Conservation (phyloP, 1,140 invertebrate genomes). For the Neuroterus valhalla region DNA sequence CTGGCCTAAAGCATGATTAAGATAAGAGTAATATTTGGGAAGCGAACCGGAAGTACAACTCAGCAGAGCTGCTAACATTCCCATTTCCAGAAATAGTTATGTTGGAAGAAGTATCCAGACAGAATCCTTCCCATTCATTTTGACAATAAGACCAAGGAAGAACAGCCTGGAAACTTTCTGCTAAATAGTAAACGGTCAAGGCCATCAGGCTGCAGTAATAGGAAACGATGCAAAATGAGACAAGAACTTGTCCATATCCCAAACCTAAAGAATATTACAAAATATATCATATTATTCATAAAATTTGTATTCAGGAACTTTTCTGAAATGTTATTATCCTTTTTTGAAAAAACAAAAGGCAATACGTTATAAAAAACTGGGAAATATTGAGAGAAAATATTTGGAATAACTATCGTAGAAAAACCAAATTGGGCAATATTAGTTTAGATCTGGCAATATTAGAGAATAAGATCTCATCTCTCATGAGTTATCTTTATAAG, state of each 20-base stretch:
- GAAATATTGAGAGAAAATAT: background rate
- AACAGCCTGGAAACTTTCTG: constrained; percentile 78
- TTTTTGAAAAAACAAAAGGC: background rate
- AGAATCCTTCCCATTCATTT: constrained; percentile 76
- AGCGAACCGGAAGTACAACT: constrained; percentile 75
- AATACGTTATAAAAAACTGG: background rate
- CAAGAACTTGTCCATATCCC: constrained; percentile 81
- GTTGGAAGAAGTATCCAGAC: constrained; percentile 50
- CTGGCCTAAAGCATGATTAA: too few relatives aligned
- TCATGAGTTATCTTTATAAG: background rate
- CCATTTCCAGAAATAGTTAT: constrained; percentile 42
- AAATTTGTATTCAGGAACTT: too few relatives aligned
- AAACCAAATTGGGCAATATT: background rate
- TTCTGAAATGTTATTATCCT: too few relatives aligned
- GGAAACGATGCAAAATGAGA: constrained; percentile 80
- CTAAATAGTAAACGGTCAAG: constrained; percentile 85
- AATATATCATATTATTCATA: too few relatives aligned
- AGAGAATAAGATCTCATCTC: background rate
- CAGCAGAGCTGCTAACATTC: constrained; percentile 54
- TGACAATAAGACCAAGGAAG: constrained; percentile 82
- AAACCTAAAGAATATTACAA: constrained; percentile 39
- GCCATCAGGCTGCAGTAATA: constrained; percentile 90
- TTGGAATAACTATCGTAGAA: background rate
- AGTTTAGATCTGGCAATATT: background rate
- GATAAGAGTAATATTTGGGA: constrained; percentile 77